Percentiles rank a stretch among this genome's conserved stretches.
Evolutionary conservation across 1,140 invertebrate species (phyloP).

Genomic region (Hermatobates lingyangjiaoensis): DNA sequence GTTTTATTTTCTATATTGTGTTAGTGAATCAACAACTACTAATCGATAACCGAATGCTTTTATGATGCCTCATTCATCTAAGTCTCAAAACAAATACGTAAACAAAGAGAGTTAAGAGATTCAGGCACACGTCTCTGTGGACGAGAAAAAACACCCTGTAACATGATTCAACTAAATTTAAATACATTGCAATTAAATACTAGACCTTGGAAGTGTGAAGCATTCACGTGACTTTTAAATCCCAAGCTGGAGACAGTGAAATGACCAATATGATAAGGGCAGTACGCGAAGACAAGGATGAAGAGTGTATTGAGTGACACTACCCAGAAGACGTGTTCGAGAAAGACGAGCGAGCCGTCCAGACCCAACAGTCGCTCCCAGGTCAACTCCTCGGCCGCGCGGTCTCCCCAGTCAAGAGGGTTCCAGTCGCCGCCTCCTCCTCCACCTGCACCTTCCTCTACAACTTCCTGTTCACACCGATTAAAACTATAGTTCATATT

Average conservation of each 20-base stretch:
- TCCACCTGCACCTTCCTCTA: constrained; percentile 10
- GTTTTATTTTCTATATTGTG: too few relatives aligned
- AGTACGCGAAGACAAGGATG: constrained; percentile 86
- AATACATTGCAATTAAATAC: too few relatives aligned
- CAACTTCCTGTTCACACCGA: too few relatives aligned
- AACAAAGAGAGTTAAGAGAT: too few relatives aligned
- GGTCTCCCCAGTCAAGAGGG: constrained; percentile 94
- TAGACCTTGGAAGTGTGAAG: constrained; percentile 73
- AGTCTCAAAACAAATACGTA: too few relatives aligned
- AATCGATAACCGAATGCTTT: too few relatives aligned
- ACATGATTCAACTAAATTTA: too few relatives aligned
- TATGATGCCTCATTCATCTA: too few relatives aligned
- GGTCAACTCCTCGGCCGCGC: constrained; percentile 90
- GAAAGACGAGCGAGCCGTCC: constrained; percentile 84
- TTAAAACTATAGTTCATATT: too few relatives aligned
- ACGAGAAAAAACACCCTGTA: too few relatives aligned
- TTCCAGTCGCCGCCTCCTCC: constrained; percentile 84
- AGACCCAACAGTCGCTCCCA: constrained; percentile 92
- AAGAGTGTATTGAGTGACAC: constrained; percentile 92
- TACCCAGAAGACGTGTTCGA: constrained; percentile 99
- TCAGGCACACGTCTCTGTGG: too few relatives aligned
- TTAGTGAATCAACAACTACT: too few relatives aligned
- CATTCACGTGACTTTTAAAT: constrained; percentile 48
- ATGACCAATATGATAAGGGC: constrained; percentile 87
- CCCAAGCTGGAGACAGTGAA: constrained; percentile 58